These are phyloP conservation scores for Thecophora atra DNA, from an alignment of 2,888 invertebrate genomes.

Conservation along the genomic window DNA sequence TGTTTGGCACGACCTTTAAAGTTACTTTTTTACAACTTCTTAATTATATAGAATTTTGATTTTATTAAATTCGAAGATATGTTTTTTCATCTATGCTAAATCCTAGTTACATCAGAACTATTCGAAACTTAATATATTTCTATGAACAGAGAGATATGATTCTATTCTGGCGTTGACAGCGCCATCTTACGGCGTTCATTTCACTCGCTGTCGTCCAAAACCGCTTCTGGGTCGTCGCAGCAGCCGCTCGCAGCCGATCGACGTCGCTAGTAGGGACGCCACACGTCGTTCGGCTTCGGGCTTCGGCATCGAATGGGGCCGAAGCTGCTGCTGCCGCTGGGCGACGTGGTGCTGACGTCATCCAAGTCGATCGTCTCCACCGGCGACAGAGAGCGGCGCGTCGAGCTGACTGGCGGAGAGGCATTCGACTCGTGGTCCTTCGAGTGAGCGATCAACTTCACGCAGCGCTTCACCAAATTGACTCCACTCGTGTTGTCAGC, in stretches of 20 bases:
- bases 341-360: slow-evolving; percentile 56
- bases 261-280: slow-evolving; percentile 77
- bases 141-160: slow-evolving; percentile 44
- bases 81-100: slow-evolving; percentile 47
- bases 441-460: slow-evolving; percentile 62
- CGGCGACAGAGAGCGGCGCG: slow-evolving; percentile 66
- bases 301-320: slow-evolving; percentile 66
- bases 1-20: slow-evolving; percentile 38
- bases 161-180: slow-evolving; percentile 15
- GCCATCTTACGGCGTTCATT: background rate
- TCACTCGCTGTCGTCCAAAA: slow-evolving; percentile 8
- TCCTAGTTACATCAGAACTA: background rate
- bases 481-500: slow-evolving; percentile 54
- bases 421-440: slow-evolving; percentile 51
- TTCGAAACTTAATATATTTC: background rate
- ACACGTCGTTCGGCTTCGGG: slow-evolving; percentile 74
- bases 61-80: slow-evolving; percentile 62
- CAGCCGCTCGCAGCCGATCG: slow-evolving; percentile 11
- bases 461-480: slow-evolving; percentile 63
- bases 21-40: slow-evolving; percentile 28
- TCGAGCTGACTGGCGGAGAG: slow-evolving; percentile 63
- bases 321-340: slow-evolving; percentile 50
- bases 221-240: slow-evolving; percentile 39
- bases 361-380: slow-evolving; percentile 66
- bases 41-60: slow-evolving; percentile 45